These are phyloP conservation scores for Cyanistes caeruleus DNA, from an alignment of 2,113 vertebrate species.

Conservation along the genomic window DNA sequence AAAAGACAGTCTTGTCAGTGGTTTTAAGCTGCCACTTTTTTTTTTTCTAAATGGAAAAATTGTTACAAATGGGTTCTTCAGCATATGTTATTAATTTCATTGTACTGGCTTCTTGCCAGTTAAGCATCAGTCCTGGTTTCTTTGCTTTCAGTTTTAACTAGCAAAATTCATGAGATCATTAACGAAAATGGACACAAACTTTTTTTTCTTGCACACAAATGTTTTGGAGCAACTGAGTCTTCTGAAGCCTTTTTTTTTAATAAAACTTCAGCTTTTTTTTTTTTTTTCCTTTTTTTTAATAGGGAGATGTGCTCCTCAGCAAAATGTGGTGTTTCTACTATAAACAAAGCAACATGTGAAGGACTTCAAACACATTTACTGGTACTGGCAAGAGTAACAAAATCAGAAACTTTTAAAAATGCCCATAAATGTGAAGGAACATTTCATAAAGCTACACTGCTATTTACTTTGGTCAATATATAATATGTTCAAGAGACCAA, in stretches of 20 bases:
- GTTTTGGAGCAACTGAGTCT: conserved; percentile 65
- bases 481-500: neutral
- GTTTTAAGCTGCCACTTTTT: conserved; percentile 73
- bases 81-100: conserved; percentile 86
- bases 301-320: conserved; percentile 54
- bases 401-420: conserved; percentile 54
- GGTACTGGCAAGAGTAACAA: conserved; percentile 27
- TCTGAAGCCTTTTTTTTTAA: conserved; percentile 66
- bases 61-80: conserved; percentile 83
- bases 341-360: conserved; percentile 59
- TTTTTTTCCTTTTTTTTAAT: conserved; percentile 21
- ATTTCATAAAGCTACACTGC: conserved; percentile 33
- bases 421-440: conserved; percentile 38
- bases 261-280: conserved; percentile 31
- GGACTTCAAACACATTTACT: conserved; percentile 62
- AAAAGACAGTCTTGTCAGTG: conserved; percentile 76
- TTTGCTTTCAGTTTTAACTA: conserved; percentile 82
- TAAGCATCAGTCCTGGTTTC: conserved; percentile 77
- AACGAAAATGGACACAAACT: conserved; percentile 77
- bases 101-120: conserved; percentile 78
- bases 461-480: conserved; percentile 1
- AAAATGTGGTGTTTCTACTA: conserved; percentile 54
- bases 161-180: conserved; percentile 80
- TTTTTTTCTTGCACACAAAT: conserved; percentile 57
- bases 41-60: conserved; percentile 74